phyloP scores from a whole-genome alignment of 2,888 invertebrate species.

The Cheilosia vulpina region DNA sequence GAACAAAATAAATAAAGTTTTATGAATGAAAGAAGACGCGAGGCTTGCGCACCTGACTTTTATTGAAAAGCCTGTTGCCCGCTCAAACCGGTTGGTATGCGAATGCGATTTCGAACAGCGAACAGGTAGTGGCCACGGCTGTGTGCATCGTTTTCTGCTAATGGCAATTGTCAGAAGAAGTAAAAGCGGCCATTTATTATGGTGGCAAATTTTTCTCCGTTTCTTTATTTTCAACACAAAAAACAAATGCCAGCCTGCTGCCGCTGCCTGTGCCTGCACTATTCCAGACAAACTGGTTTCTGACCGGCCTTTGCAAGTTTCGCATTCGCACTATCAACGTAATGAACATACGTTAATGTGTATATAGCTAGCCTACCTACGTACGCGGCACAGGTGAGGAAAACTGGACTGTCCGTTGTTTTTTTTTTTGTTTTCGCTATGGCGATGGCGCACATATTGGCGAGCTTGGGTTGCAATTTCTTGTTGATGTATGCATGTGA shows the following conservation, averaged over 20 bases:
- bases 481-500: constrained; percentile 62
- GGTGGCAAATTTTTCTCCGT: constrained; percentile 47
- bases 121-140: constrained; percentile 64
- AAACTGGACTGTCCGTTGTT: constrained; percentile 55
- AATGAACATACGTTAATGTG: constrained; percentile 8
- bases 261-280: constrained; percentile 43
- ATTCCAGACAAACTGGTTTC: constrained; percentile 63
- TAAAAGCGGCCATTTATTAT: constrained; percentile 74
- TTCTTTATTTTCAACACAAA: constrained; percentile 40
- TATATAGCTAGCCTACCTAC: constrained; percentile 28
- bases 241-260: constrained; percentile 60
- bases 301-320: constrained; percentile 60
- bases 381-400: constrained; percentile 47
- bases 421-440: constrained; percentile 12
- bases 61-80: constrained; percentile 70
- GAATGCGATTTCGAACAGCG: constrained; percentile 56
- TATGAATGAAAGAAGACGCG: constrained; percentile 74
- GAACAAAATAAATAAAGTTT: constrained; percentile 45
- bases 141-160: constrained; percentile 66
- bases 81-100: constrained; percentile 65
- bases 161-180: constrained; percentile 72
- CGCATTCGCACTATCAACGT: constrained; percentile 45
- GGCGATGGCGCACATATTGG: constrained; percentile 38
- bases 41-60: constrained; percentile 73
- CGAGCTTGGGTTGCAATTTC: constrained; percentile 62